Percentiles rank a stretch among this genome's conserved stretches.
Evolutionary conservation across 2,797 vertebrate genomes (phyloP).

Genomic region (Notoglanidium macrostoma): DNA sequence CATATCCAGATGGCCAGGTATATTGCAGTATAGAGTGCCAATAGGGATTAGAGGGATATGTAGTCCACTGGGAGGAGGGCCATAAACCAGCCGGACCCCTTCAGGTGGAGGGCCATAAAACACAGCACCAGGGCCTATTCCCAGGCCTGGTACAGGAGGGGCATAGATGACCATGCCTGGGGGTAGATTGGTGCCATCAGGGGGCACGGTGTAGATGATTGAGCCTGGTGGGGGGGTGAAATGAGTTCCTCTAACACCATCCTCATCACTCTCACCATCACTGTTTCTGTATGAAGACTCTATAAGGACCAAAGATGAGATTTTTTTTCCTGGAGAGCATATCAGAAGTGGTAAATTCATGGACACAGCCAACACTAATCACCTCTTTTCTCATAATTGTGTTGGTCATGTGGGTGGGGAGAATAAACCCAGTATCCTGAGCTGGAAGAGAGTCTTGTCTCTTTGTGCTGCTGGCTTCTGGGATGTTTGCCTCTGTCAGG

Average conservation of each 20-base stretch:
- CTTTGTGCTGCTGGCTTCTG: constrained; percentile 55
- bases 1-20: constrained; percentile 76
- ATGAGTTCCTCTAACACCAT: constrained; percentile 49
- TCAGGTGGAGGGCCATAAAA: constrained; percentile 73
- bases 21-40: constrained; percentile 79
- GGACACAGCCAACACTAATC: neutral
- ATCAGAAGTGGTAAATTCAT: neutral
- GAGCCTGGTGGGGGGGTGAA: constrained; percentile 70
- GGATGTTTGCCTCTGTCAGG: constrained; percentile 62
- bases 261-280: constrained; percentile 64
- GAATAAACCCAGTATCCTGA: constrained; percentile 78
- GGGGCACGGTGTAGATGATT: constrained; percentile 75
- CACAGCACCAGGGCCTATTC: constrained; percentile 69
- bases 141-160: constrained; percentile 67
- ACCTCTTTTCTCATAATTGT: constrained; percentile 64
- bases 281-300: constrained; percentile 62
- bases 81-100: constrained; percentile 71
- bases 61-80: constrained; percentile 72
- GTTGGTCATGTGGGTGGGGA: constrained; percentile 64
- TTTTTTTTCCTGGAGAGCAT: neutral
- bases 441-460: constrained; percentile 54
- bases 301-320: neutral
- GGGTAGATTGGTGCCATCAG: constrained; percentile 73
- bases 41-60: constrained; percentile 71
- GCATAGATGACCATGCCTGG: constrained; percentile 74